Base-by-base conservation (phyloP, 2,888 invertebrate genomes). In the Hymenopus coronatus region DNA sequence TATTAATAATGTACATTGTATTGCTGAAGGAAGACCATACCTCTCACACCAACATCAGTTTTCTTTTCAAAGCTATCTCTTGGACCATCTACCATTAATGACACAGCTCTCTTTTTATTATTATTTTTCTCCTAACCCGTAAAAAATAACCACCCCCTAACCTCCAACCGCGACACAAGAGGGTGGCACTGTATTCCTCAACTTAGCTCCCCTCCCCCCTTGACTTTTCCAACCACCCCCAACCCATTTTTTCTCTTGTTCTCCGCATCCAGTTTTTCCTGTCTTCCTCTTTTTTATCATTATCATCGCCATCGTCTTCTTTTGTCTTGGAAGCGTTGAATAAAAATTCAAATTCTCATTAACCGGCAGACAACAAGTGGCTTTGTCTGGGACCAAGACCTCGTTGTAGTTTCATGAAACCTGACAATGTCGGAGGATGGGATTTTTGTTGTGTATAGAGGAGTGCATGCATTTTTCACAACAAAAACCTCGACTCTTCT, bases 311-410 rank as follows among this genome's bases (percentile, higher is more conserved):
- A 85, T 85, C 85, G 28, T 28, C n/a, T 46, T 40, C 85, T 85
- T 84, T 85, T 85, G 85, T 85, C 28, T 85, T 85, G 54, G 46
- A n/a, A 54, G 85, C 14, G 54, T 85, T 85, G 85, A 85, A 85
- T 85, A 54, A 85, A 85, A 54, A 85, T 85, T 85, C 85, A 46
- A 85, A 85, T 54, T 54, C 85, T 85, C 85, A 85, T 85, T 85
- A 85, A 85, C 85, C 85, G n/a, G 28, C 14, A 85, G 85, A 85
- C 85, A 85, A 54, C 85, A 85, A 85, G 85, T 85, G 85, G 15
- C 28, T 85, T 85, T 85, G 85, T 85, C 54, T 46, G 28, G 25
- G 54, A 25, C 54, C 54, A 70, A 70, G 54, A 25, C 54, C 54
- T 70, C 54, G 54, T 70, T 70, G 54, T 70, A 70, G 54, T 70